Percentiles rank a stretch among this genome's conserved stretches.
Evolutionary conservation across 2,888 invertebrate species (phyloP).

Genomic region (Spisula subtruncata): DNA sequence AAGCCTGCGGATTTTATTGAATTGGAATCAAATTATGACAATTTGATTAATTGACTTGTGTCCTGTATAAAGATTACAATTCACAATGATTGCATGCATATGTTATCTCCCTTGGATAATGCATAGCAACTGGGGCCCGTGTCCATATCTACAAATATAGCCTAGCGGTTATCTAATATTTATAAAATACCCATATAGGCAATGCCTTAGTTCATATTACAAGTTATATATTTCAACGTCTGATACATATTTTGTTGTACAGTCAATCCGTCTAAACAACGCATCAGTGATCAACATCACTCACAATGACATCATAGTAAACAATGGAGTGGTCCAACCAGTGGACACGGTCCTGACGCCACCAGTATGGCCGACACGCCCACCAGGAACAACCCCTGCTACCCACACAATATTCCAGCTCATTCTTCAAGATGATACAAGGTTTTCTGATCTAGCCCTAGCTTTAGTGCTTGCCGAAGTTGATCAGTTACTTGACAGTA

Average conservation of each 20-base stretch:
- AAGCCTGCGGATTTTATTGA: too few species aligned
- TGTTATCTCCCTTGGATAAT: too few species aligned
- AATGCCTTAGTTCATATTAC: too few species aligned
- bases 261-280: neutral
- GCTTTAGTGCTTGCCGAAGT: constrained; percentile 54
- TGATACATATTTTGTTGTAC: neutral
- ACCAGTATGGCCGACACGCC: constrained; percentile 29
- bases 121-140: too few species aligned
- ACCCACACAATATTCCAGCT: constrained; percentile 52
- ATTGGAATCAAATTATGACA: too few species aligned
- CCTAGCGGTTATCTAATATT: too few species aligned
- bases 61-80: too few species aligned
- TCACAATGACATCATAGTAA: constrained; percentile 65
- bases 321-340: constrained; percentile 76
- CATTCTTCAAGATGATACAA: constrained; percentile 52
- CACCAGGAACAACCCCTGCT: constrained; percentile 1
- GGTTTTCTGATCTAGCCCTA: constrained; percentile 56
- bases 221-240: too few species aligned
- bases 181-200: too few species aligned
- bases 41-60: too few species aligned
- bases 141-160: too few species aligned
- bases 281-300: neutral
- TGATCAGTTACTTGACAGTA: constrained; percentile 45
- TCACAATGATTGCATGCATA: too few species aligned
- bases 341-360: constrained; percentile 71